Conservation (phyloP, 1,140 invertebrate species). For the Nymphalis io region DNA sequence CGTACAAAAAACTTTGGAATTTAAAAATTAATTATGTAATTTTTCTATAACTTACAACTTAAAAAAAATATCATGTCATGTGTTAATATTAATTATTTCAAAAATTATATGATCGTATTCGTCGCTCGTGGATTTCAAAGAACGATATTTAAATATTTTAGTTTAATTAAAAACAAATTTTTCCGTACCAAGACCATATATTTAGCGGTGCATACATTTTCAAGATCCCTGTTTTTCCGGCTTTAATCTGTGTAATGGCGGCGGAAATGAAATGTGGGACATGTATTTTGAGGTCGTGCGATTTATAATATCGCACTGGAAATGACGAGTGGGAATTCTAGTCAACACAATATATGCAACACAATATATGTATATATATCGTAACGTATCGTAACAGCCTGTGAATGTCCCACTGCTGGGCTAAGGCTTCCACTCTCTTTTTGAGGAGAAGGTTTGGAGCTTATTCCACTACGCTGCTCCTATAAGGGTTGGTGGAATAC, state of each 20-base stretch:
- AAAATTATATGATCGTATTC: background rate
- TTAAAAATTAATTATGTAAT: no score
- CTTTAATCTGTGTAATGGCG: slow-evolving; percentile 65
- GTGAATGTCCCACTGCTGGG: no score
- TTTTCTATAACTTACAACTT: background rate
- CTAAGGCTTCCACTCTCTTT: no score
- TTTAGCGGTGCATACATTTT: slow-evolving; percentile 43
- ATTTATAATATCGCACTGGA: slow-evolving; percentile 17
- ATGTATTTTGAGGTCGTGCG: slow-evolving; percentile 30
- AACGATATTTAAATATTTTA: slow-evolving; percentile 18
- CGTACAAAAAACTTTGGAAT: no score
- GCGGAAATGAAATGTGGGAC: slow-evolving; percentile 57
- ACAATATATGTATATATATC: no score
- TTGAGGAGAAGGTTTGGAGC: no score
- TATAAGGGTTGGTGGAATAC: no score
- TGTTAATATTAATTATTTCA: background rate
- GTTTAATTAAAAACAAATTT: slow-evolving; percentile 32
- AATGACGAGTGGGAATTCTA: background rate
- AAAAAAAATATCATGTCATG: background rate
- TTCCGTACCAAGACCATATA: slow-evolving; percentile 32
- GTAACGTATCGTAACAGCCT: no score
- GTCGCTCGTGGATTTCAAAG: background rate
- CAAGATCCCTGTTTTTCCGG: slow-evolving; percentile 57
- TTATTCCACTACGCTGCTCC: no score
- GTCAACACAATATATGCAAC: no score